These are phyloP conservation scores for Campaea margaritaria DNA, from an alignment of 2,888 invertebrate genomes.

Conservation along the genomic window DNA sequence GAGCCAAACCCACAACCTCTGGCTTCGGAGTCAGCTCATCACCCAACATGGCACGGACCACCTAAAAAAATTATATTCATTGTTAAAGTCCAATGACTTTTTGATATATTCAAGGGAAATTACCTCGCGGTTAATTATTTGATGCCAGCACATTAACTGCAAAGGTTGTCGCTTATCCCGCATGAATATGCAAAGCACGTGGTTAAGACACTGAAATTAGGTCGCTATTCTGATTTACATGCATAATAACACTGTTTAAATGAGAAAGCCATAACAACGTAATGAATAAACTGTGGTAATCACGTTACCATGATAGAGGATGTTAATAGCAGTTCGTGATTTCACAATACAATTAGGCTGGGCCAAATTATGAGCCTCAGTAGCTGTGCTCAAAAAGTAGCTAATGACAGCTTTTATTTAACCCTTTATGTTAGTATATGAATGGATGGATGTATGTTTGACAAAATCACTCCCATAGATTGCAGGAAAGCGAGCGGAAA, in stretches of 20 bases:
- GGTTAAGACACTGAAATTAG: conserved; percentile 64
- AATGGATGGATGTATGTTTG: no score
- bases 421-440: no score
- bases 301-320: conserved; percentile 9
- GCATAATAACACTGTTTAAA: conserved; percentile 57
- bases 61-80: neutral
- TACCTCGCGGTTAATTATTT: conserved; percentile 30
- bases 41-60: no score
- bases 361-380: conserved; percentile 1
- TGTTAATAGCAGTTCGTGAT: conserved; percentile 4
- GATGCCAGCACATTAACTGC: conserved; percentile 42
- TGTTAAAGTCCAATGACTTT: conserved; percentile 6
- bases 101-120: no score
- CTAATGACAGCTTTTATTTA: no score
- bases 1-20: no score
- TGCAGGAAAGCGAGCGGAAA: no score
- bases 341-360: conserved; percentile 10
- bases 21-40: no score
- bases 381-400: neutral
- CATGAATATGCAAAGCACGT: conserved; percentile 66
- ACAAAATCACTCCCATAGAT: no score
- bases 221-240: conserved; percentile 67
- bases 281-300: conserved; percentile 23
- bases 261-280: conserved; percentile 45
- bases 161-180: conserved; percentile 46